Percentiles rank a stretch among this genome's conserved stretches.
phyloP scores from a whole-genome alignment of 1,140 invertebrate species.

The Littorina saxatilis region DNA sequence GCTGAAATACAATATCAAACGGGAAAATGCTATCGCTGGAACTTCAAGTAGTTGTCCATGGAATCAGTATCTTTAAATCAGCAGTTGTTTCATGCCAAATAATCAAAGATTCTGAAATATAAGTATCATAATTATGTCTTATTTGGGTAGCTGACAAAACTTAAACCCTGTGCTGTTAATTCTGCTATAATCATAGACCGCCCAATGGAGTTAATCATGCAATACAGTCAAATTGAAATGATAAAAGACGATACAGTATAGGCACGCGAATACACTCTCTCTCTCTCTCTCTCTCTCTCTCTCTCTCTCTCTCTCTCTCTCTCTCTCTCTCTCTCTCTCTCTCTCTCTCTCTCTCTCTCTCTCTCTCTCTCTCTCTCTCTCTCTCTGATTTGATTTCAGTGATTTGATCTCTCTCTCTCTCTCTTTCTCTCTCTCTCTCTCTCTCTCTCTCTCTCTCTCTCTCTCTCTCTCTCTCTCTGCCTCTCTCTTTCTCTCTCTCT shows the following conservation, averaged over 20 bases:
- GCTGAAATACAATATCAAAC: no score
- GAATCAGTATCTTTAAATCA: no score
- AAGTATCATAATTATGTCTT: no score
- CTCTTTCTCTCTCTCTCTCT: constrained; percentile 20
- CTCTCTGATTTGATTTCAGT: neutral
- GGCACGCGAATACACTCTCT: no score
- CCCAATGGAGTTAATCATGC: neutral
- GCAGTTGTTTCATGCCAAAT: no score
- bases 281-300: constrained; percentile 23
- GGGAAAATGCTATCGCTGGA: no score
- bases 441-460: neutral
- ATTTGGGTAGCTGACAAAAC: no score
- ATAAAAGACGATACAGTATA: neutral
- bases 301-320: neutral
- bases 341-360: no score
- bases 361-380: constrained; percentile 8
- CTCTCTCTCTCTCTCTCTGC: neutral
- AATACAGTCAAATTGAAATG: neutral
- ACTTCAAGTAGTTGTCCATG: no score
- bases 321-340: constrained; percentile 9
- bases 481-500: no score
- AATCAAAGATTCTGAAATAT: no score
- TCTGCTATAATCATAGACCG: neutral
- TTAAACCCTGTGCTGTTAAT: no score
- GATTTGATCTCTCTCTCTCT: neutral